phyloP scores from a whole-genome alignment of 2,888 invertebrate species.

The Druceiella hillmani region DNA sequence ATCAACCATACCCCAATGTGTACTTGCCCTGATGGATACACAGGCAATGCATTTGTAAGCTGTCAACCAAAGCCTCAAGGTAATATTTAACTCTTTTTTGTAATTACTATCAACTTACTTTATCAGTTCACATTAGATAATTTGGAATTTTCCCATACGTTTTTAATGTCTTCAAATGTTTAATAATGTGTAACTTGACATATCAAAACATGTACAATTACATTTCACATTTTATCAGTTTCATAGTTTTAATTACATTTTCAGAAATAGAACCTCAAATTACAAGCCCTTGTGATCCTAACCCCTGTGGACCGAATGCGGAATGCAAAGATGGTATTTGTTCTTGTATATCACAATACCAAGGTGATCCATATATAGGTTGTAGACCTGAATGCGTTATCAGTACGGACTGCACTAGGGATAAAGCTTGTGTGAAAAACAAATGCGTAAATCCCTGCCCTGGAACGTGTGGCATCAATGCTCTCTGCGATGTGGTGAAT shows the following conservation, averaged over 20 bases:
- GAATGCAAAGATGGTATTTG: conserved; percentile 62
- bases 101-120: no score
- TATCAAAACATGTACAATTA: background rate
- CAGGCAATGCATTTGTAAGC: conserved; percentile 71
- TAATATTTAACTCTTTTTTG: no score
- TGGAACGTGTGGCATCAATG: conserved; percentile 60
- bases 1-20: conserved; percentile 67
- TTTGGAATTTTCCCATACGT: no score
- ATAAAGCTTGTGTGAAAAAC: conserved; percentile 66
- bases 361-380: conserved; percentile 67
- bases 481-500: conserved; percentile 56
- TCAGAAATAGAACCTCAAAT: conserved; percentile 35
- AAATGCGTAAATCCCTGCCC: conserved; percentile 72
- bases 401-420: conserved; percentile 63
- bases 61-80: conserved; percentile 54
- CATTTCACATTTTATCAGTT: background rate
- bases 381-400: conserved; percentile 75
- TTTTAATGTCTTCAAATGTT: no score
- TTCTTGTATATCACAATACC: conserved; percentile 64
- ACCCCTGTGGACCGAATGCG: conserved; percentile 63
- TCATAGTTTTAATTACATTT: conserved; percentile 22
- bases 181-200: background rate
- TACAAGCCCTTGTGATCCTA: conserved; percentile 65
- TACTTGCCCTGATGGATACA: conserved; percentile 61
- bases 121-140: no score